Evolutionary conservation across 2,888 invertebrate genomes (phyloP).

Genomic region (Erpobdella octoculata): DNA sequence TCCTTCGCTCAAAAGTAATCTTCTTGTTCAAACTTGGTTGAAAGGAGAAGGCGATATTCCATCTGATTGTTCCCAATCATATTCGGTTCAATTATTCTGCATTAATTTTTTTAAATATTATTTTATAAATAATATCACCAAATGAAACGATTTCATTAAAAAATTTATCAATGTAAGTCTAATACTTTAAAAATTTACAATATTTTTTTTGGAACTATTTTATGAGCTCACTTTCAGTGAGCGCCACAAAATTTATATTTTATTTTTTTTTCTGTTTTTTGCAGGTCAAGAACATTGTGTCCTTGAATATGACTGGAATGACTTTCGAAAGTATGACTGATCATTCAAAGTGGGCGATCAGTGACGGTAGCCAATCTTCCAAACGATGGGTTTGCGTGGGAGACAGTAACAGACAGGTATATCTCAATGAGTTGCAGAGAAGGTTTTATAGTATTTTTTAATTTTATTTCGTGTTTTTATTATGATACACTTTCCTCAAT

Average conservation of each 20-base stretch:
- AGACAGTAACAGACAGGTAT: slow-evolving; percentile 25
- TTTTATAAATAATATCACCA: background rate
- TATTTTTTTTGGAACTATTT: background rate
- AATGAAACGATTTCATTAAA: background rate
- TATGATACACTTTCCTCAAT: too few relatives aligned
- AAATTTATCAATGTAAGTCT: too few relatives aligned
- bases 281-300: slow-evolving; percentile 20
- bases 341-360: slow-evolving; percentile 25
- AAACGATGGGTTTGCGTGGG: slow-evolving; percentile 23
- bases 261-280: background rate
- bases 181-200: background rate
- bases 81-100: background rate
- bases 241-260: background rate
- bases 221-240: background rate
- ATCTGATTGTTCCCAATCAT: background rate
- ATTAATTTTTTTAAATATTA: background rate
- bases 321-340: background rate
- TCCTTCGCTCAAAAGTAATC: slow-evolving; percentile 7
- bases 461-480: too few relatives aligned
- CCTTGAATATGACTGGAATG: slow-evolving; percentile 6
- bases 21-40: slow-evolving; percentile 16
- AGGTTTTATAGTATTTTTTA: too few relatives aligned
- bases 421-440: too few relatives aligned
- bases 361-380: too few relatives aligned
- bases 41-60: slow-evolving; percentile 15